Evolutionary conservation across 2,888 invertebrate species (phyloP), one percentile per base, ranked within the genome.

Genomic region (Metallyticus violacea): DNA sequence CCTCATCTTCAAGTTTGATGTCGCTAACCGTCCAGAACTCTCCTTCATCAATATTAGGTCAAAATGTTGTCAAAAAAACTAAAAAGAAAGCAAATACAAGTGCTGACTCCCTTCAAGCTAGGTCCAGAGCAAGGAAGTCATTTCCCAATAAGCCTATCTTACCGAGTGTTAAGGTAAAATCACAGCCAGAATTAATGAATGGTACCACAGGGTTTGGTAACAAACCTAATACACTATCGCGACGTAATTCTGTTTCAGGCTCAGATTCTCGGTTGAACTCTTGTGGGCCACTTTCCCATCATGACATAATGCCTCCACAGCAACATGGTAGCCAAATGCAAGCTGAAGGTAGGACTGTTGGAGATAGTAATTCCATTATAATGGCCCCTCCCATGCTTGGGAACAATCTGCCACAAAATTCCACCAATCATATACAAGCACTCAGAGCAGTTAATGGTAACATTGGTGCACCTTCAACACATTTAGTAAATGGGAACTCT

Each of bases 111-210:
- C 87, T 85, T 76, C 79, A 84, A 27, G 79, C 85, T 28, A 86
- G 85, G 40, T 79, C 86, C 3, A 85, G 86, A 40, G 88, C 87
- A 29, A 81, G 87, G 26, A 88, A 88, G 81, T 87, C 88, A 78
- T 88, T 88, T 77, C 86, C 87, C 4, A 85, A 78, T 6, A 77
- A 79, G n/a, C 79, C 82, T 15, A 7, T 28, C 15, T 77, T 81
- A 4, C 28, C 81, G 0, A 83, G 29, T 29, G n/a, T 83, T 2
- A 83, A 83, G 77, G 25, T 77, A 62, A 85, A 85, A 27, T 26
- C 40, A 26, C 83, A 83, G 2, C 83, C 83, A 27, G 83, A 83
- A 77, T 77, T 83, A 27, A 77, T 83, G 28, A 83, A 83, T 83
- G 83, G 83, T 2, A 76, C 77, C 26, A 77, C 77, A 22, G 15